These are phyloP conservation scores for Imbricaverruca yamaguchii DNA, from an alignment of 2,888 invertebrate species.

Conservation along the genomic window DNA sequence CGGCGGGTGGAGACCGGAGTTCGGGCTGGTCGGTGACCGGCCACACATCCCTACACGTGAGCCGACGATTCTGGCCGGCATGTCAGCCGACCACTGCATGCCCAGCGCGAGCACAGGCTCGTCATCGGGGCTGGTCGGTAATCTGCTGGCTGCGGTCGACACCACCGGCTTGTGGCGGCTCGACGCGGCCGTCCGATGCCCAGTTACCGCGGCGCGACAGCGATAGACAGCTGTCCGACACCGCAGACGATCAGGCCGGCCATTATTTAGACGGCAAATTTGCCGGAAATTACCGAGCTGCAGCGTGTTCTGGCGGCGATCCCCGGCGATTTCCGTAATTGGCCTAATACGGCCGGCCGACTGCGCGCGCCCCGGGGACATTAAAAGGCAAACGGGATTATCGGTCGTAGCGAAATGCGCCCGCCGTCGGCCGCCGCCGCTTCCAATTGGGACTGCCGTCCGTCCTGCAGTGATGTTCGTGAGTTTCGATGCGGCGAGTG, in stretches of 20 bases:
- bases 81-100: no score
- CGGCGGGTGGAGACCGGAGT: no score
- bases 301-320: neutral
- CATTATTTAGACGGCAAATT: constrained; percentile 13
- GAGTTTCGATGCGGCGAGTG: neutral
- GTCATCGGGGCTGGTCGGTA: no score
- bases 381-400: constrained; percentile 21
- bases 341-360: constrained; percentile 11
- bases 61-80: no score
- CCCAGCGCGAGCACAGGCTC: no score
- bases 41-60: no score
- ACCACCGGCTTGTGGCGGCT: no score
- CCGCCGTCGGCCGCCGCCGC: neutral
- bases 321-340: constrained; percentile 12
- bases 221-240: neutral
- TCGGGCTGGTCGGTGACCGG: no score
- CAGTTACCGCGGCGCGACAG: neutral
- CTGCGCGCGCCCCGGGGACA: neutral
- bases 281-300: neutral
- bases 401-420: neutral
- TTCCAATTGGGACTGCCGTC: neutral
- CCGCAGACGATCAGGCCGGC: neutral
- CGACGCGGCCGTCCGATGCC: neutral
- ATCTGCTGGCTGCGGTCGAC: no score
- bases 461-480: neutral